These are phyloP conservation scores for Actinernus sp. DNA, from an alignment of 92 coral and sea anemone genomes.

Conservation along the genomic window DNA sequence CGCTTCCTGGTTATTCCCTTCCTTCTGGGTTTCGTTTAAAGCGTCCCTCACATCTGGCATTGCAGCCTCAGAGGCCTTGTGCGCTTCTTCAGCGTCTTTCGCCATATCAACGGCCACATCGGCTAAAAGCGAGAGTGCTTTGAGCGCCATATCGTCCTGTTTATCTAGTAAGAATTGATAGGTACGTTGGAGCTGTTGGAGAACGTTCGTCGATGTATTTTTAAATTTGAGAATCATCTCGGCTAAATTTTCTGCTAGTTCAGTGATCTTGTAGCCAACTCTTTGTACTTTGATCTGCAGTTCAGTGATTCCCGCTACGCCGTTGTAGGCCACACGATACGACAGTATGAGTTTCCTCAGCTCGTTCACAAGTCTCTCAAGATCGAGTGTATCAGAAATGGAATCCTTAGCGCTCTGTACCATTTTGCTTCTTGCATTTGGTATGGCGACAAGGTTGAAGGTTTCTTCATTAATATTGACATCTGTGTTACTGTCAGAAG, in stretches of 20 bases:
- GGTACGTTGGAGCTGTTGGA: slow-evolving; percentile 58
- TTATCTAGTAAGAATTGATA: slow-evolving; percentile 55
- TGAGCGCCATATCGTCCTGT: slow-evolving; percentile 69
- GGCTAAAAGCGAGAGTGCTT: slow-evolving; percentile 46
- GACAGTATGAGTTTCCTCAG: slow-evolving; percentile 59
- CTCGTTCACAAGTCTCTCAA: slow-evolving; percentile 61
- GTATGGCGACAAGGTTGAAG: slow-evolving; percentile 47
- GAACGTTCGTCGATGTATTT: slow-evolving; percentile 40
- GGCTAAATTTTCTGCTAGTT: slow-evolving; percentile 74
- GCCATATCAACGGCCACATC: slow-evolving; percentile 56
- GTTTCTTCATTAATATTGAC: slow-evolving; percentile 45
- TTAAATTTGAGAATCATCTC: slow-evolving; percentile 61
- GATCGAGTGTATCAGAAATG: slow-evolving; percentile 53
- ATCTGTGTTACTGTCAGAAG: neutral
- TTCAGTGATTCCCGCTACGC: slow-evolving; percentile 65
- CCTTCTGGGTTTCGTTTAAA: slow-evolving; percentile 53
- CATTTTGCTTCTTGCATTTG: slow-evolving; percentile 28
- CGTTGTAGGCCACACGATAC: slow-evolving; percentile 72
- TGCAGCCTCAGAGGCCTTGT: slow-evolving; percentile 56
- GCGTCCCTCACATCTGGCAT: slow-evolving; percentile 54
- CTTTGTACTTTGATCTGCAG: slow-evolving; percentile 63
- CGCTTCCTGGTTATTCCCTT: slow-evolving; percentile 32
- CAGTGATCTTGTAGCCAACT: slow-evolving; percentile 70
- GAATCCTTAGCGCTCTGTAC: slow-evolving; percentile 23
- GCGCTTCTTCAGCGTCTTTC: slow-evolving; percentile 61